phyloP scores from a whole-genome alignment of 2,888 invertebrate genomes.

The Pammene aurita region DNA sequence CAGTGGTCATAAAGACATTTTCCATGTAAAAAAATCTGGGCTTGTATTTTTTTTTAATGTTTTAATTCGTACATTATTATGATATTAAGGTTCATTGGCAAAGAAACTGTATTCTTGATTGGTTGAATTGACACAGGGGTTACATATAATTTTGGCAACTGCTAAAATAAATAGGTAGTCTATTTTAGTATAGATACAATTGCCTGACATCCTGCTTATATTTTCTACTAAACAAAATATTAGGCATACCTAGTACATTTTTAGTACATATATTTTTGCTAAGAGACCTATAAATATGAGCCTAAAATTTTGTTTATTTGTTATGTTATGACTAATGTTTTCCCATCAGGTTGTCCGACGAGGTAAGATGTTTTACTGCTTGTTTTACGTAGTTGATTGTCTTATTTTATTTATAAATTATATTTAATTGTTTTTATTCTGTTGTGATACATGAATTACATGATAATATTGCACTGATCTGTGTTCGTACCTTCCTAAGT shows the following conservation, averaged over 20 bases:
- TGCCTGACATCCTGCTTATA: constrained; percentile 27
- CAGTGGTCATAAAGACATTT: too few species aligned
- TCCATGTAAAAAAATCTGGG: too few species aligned
- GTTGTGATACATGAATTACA: constrained; percentile 28
- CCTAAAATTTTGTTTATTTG: constrained; percentile 36
- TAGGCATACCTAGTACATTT: constrained; percentile 1
- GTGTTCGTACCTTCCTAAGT: constrained; percentile 26
- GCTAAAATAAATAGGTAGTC: constrained; percentile 4
- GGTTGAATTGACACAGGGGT: background rate
- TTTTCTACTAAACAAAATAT: constrained; percentile 30
- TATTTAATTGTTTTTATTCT: constrained; percentile 51
- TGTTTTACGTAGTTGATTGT: constrained; percentile 64
- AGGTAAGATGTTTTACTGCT: constrained; percentile 75
- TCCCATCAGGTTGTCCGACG: constrained; percentile 71
- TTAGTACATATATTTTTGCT: background rate
- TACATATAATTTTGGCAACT: constrained; percentile 11
- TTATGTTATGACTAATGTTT: constrained; percentile 52
- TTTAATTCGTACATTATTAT: background rate
- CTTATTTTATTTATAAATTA: constrained; percentile 54
- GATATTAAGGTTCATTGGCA: background rate
- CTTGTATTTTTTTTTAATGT: too few species aligned
- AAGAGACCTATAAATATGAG: background rate
- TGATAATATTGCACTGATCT: constrained; percentile 35
- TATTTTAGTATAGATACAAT: constrained; percentile 9
- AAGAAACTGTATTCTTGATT: background rate